phyloP scores from a whole-genome alignment of 2,113 vertebrate species.

The Tychaedon coryphoeus region DNA sequence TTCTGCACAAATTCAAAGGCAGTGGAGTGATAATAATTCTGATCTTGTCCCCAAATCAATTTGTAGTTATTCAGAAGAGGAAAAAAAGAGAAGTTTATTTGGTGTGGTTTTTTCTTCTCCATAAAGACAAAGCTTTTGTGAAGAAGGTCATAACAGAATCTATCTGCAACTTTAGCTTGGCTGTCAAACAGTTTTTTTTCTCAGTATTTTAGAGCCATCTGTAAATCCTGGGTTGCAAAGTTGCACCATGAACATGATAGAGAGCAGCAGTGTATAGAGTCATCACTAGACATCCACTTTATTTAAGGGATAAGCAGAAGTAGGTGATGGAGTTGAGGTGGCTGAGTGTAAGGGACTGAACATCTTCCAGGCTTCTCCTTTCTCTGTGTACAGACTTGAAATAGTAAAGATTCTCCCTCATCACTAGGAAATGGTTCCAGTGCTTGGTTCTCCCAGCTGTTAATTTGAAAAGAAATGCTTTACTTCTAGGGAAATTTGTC shows the following conservation, averaged over 20 bases:
- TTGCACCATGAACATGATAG: background rate
- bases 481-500: background rate
- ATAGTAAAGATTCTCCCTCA: background rate
- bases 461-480: background rate
- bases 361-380: background rate
- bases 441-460: background rate
- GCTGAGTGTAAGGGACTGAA: background rate
- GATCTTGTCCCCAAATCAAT: background rate
- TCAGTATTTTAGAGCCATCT: background rate
- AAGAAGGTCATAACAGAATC: background rate
- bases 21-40: background rate
- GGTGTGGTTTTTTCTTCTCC: no score
- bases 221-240: background rate
- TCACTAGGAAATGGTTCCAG: background rate
- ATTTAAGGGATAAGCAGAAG: background rate
- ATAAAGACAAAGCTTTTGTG: background rate
- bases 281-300: rapidly evolving
- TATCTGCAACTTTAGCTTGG: background rate
- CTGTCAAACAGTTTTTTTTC: background rate
- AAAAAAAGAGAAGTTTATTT: background rate
- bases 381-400: background rate
- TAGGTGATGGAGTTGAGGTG: background rate
- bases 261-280: background rate
- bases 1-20: background rate
- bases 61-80: background rate